phyloP scores from a whole-genome alignment of 2,113 vertebrate species.

The Pseudonaja textilis region DNA sequence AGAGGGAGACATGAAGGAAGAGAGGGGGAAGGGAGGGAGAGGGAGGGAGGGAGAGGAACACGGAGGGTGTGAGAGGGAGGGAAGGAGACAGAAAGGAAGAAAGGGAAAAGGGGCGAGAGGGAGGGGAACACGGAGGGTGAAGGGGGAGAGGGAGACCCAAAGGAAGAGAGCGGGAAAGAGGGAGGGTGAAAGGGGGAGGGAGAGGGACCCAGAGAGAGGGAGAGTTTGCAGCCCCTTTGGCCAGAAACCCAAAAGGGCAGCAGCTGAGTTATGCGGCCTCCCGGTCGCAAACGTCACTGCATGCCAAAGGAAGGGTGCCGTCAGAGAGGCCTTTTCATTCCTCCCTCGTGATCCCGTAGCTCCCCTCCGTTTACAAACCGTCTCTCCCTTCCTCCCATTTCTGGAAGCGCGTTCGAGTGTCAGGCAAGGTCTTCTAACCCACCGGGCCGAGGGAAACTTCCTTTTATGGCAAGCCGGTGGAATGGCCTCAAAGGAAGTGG shows the following conservation, averaged over 20 bases:
- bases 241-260: neutral
- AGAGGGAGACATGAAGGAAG: too few relatives aligned
- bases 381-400: constrained; percentile 37
- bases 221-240: neutral
- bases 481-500: constrained; percentile 57
- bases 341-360: neutral
- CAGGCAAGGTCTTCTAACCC: constrained; percentile 59
- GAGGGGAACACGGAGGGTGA: too few relatives aligned
- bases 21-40: too few relatives aligned
- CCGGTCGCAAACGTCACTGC: neutral
- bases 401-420: constrained; percentile 50
- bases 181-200: too few relatives aligned
- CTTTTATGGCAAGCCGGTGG: constrained; percentile 72
- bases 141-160: too few relatives aligned
- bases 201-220: neutral
- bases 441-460: constrained; percentile 52
- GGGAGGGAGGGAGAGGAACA: too few relatives aligned
- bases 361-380: constrained; percentile 49
- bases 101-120: too few relatives aligned
- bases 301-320: neutral
- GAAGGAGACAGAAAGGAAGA: too few relatives aligned
- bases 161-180: too few relatives aligned
- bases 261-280: neutral
- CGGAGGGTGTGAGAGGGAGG: too few relatives aligned
- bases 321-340: neutral